phyloP scores from a whole-genome alignment of 2,888 invertebrate species.

The Panorpa germanica region DNA sequence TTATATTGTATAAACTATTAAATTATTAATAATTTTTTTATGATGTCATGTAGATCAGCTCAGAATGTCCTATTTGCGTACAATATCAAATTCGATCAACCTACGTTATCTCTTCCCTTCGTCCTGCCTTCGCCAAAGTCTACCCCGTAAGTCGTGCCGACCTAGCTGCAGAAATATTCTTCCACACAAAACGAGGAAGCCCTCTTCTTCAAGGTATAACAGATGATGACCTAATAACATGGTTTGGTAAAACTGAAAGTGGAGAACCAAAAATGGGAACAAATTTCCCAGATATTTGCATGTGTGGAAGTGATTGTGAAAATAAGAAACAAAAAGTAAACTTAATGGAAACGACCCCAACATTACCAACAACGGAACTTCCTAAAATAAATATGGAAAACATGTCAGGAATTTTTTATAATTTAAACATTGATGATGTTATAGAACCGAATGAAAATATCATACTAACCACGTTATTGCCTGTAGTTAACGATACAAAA shows the following conservation, averaged over 20 bases:
- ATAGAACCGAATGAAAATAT: slow-evolving; percentile 1
- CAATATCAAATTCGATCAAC: slow-evolving; percentile 37
- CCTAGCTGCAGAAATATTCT: slow-evolving; percentile 41
- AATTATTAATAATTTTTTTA: background rate
- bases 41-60: slow-evolving; percentile 26
- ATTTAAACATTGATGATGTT: slow-evolving; percentile 12
- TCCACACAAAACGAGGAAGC: slow-evolving; percentile 39
- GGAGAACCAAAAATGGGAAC: slow-evolving; percentile 26
- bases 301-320: slow-evolving; percentile 31
- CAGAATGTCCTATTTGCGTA: slow-evolving; percentile 39
- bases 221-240: slow-evolving; percentile 44
- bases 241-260: slow-evolving; percentile 41
- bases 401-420: slow-evolving; percentile 10
- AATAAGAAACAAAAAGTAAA: slow-evolving; percentile 25
- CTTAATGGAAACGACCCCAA: slow-evolving; percentile 5
- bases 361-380: too few relatives aligned
- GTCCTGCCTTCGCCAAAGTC: slow-evolving; percentile 41
- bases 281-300: slow-evolving; percentile 27
- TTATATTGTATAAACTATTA: background rate
- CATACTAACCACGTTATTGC: too few relatives aligned
- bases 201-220: slow-evolving; percentile 37
- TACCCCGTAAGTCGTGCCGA: slow-evolving; percentile 41
- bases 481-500: too few relatives aligned
- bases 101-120: slow-evolving; percentile 36
- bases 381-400: too few relatives aligned